Conservation (phyloP, 2,797 vertebrate species). For the Prunella strophiata region DNA sequence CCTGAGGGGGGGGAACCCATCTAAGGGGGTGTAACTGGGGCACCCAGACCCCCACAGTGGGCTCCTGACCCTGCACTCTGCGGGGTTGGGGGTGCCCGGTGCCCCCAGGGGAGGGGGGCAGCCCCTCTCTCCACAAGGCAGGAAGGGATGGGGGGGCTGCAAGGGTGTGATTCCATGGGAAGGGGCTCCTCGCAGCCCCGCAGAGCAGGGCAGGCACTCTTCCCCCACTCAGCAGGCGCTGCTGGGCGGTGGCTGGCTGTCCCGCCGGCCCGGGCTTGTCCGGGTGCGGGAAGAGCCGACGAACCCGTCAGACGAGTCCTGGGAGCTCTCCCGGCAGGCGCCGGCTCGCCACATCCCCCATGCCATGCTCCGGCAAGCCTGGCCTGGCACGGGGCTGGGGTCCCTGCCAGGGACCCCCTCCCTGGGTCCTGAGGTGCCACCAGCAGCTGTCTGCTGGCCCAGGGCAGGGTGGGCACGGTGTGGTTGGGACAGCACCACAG, state of each 20-base stretch:
- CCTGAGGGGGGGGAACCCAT: too few species aligned
- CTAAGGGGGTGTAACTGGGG: not conserved
- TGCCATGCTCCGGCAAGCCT: not conserved
- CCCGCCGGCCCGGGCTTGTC: slow-evolving; percentile 46
- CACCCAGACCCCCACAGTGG: not conserved
- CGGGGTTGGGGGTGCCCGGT: rapidly evolving
- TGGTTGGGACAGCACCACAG: rapidly evolving
- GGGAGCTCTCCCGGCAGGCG: not conserved
- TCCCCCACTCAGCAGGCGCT: not conserved
- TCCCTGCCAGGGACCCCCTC: not conserved
- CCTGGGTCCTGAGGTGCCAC: not conserved
- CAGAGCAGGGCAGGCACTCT: not conserved
- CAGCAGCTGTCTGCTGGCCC: not conserved
- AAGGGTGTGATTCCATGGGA: rapidly evolving
- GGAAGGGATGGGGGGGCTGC: not conserved
- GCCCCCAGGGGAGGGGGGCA: not conserved
- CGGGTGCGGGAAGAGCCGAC: not conserved
- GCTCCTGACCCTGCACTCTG: not conserved
- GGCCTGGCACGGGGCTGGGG: not conserved
- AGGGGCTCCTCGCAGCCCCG: not conserved
- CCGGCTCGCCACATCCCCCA: not conserved
- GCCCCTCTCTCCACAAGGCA: rapidly evolving
- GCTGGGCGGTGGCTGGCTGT: slow-evolving; percentile 30
- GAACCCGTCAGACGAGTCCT: slow-evolving; percentile 44
- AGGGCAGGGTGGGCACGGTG: not conserved